Percentiles rank a stretch among this genome's conserved stretches.
Evolutionary conservation across 2,888 invertebrate genomes (phyloP).

Genomic region (Furcula furcula): DNA sequence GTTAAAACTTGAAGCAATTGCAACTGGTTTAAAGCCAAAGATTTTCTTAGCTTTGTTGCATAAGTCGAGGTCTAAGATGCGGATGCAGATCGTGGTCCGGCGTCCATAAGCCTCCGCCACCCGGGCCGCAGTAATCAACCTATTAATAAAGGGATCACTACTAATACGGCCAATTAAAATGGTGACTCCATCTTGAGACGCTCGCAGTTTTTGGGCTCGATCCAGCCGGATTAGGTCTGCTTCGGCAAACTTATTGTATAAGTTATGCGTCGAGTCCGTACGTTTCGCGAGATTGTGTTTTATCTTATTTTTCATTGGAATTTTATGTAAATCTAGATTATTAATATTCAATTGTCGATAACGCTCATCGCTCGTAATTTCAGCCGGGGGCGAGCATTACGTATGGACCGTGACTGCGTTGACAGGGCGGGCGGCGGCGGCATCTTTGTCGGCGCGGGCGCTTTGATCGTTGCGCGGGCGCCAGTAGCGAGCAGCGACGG

Average conservation of each 20-base stretch:
- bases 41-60: constrained; percentile 52
- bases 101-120: constrained; percentile 18
- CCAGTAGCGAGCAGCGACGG: constrained; percentile 56
- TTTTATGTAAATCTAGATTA: constrained; percentile 58
- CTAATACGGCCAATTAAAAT: constrained; percentile 79
- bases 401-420: constrained; percentile 71
- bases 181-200: constrained; percentile 74
- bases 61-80: constrained; percentile 40
- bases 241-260: constrained; percentile 51
- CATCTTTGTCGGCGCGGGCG: constrained; percentile 60
- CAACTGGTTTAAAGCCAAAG: constrained; percentile 38
- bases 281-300: constrained; percentile 37
- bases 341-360: constrained; percentile 71
- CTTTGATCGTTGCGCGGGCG: constrained; percentile 74
- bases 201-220: constrained; percentile 77
- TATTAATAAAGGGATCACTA: constrained; percentile 77
- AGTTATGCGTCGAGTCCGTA: constrained; percentile 34
- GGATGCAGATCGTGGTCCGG: constrained; percentile 36
- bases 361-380: constrained; percentile 66
- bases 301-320: constrained; percentile 43
- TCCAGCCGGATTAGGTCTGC: constrained; percentile 71
- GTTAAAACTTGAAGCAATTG: constrained; percentile 32
- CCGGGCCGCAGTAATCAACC: constrained; percentile 76
- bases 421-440: constrained; percentile 66
- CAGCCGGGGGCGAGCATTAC: constrained; percentile 61